Evolutionary conservation across 1,140 invertebrate species (phyloP), one percentile per base, ranked within the genome.

Genomic region (Drosophila carrolli): DNA sequence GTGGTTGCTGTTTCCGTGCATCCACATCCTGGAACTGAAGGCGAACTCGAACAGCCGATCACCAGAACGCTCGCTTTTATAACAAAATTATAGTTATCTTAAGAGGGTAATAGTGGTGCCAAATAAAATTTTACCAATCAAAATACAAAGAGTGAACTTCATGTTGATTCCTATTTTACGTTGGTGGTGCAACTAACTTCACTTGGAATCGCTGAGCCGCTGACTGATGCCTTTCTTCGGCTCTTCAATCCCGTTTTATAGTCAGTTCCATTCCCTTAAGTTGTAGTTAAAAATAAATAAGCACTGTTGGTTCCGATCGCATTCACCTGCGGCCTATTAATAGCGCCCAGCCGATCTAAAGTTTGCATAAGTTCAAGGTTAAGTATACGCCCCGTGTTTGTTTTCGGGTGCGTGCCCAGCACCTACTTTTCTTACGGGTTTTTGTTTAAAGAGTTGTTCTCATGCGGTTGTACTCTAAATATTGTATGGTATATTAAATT

Each of bases 161-260:
- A 74, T 74, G 14, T 16, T 72, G 58, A 40, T 13, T 27, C 13
- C 37, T 47, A 0, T 19, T 7, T 29, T 40, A 6, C 13, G 9
- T 40, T n/a, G 9, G 7, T 5, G 9, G 19, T 8, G 57, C 29
- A 44, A 27, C 29, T 14, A 29, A 41, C 44, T 68, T 61, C 11
- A 40, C 66, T 46, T 11, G 19, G 9, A 16, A 38, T 38, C 13
- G 41, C 48, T 23, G 14, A 72, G 48, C 40, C 9, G 11, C 40
- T 37, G 48, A 74, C 71, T 74, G 71, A 61, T 72, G 43, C 27
- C 48, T 37, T 74, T 37, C 29, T 47, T 10, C 11, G 50, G n/a
- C 6, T 23, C 1, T n/a, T 9, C 19, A 14, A 32, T 38, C 67
- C 37, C 68, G 1, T 74, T 74, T 53, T 74, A 72, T 53, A 71